phyloP scores from a whole-genome alignment of 2,888 invertebrate species.

The Cheiracanthium punctorium region DNA sequence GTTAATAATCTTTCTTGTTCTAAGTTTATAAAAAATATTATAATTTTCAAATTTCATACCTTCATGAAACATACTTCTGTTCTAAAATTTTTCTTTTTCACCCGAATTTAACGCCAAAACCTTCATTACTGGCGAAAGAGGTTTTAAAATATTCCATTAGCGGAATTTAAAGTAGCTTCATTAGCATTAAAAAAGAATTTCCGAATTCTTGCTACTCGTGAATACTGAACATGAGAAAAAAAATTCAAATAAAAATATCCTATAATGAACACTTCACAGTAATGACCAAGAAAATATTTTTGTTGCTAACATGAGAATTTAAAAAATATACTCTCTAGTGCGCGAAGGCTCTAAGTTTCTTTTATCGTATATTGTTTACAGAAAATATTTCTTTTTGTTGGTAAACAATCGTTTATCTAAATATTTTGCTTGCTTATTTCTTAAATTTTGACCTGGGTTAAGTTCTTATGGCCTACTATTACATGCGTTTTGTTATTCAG shows the following conservation, averaged over 20 bases:
- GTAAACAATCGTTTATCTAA: too few species aligned
- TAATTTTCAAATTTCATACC: background rate
- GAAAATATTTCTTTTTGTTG: too few species aligned
- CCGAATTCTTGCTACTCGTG: background rate
- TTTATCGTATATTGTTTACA: too few species aligned
- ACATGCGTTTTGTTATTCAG: too few species aligned
- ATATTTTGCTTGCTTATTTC: too few species aligned
- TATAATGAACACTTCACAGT: background rate
- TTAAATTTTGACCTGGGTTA: too few species aligned
- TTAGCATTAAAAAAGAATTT: constrained; percentile 10
- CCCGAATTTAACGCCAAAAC: background rate
- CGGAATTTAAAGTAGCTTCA: constrained; percentile 13
- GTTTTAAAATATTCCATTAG: constrained; percentile 13
- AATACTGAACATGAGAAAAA: background rate
- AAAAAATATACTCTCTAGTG: background rate
- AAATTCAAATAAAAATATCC: background rate
- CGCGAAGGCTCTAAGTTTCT: too few species aligned
- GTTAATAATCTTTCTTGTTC: background rate
- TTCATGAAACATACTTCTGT: background rate
- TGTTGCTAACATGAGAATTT: background rate
- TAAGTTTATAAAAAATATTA: background rate
- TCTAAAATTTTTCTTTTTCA: background rate
- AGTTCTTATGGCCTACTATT: too few species aligned
- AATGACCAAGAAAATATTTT: background rate
- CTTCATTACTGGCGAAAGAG: background rate